Conservation (phyloP, 1,140 invertebrate species). For the Wasmannia auropunctata region DNA sequence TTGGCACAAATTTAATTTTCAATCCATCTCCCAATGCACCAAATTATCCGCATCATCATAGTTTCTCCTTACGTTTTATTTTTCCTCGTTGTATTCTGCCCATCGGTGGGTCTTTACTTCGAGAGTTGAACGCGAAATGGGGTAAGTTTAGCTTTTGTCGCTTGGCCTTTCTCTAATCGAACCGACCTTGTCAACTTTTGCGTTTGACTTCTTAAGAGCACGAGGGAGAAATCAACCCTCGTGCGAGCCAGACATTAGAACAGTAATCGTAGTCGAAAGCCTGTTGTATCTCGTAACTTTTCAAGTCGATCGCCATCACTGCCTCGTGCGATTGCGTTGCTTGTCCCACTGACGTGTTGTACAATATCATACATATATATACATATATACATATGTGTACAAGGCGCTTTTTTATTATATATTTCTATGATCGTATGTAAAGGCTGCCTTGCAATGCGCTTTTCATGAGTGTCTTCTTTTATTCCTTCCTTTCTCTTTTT, state of each 20-base stretch:
- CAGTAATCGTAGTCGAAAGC: conserved; percentile 29
- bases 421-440: conserved; percentile 57
- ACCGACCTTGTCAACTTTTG: background rate
- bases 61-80: background rate
- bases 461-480: conserved; percentile 64
- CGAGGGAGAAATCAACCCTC: conserved; percentile 6
- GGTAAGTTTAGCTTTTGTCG: conserved; percentile 49
- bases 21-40: background rate
- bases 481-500: conserved; percentile 43
- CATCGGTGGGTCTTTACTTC: conserved; percentile 10
- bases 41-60: conserved; percentile 11
- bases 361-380: conserved; percentile 27
- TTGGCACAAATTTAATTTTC: background rate
- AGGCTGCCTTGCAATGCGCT: conserved; percentile 67
- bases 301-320: conserved; percentile 36
- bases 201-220: conserved; percentile 24
- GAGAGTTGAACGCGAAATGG: conserved; percentile 25
- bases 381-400: conserved; percentile 21
- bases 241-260: background rate
- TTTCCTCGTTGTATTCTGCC: conserved; percentile 21
- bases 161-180: conserved; percentile 21
- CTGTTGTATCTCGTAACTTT: conserved; percentile 43
- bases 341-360: conserved; percentile 58
- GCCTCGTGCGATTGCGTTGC: conserved; percentile 63
- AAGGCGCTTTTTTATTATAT: conserved; percentile 56